Evolutionary conservation across 2,888 invertebrate genomes (phyloP).

Genomic region (Morpho achilles): DNA sequence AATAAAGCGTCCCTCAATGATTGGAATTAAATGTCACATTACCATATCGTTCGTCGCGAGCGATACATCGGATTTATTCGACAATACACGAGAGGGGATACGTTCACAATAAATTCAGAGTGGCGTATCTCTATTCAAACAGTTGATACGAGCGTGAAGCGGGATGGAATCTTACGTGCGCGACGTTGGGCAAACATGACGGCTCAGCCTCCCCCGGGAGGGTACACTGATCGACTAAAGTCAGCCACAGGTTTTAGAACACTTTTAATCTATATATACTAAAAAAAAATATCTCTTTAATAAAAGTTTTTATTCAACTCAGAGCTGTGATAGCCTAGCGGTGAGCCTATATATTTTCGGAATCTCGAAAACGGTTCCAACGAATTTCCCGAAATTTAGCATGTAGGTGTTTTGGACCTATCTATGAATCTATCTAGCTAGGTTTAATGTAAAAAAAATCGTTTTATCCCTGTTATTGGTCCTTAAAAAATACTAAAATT

Average conservation of each 20-base stretch:
- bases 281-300: no score
- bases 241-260: not conserved
- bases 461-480: no score
- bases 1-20: conserved; percentile 51
- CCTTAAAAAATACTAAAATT: no score
- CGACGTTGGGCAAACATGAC: conserved; percentile 64
- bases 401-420: no score
- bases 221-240: conserved; percentile 14
- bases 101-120: conserved; percentile 71
- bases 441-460: no score
- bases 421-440: no score
- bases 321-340: no score
- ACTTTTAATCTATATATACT: no score
- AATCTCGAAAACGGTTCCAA: no score
- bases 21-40: conserved; percentile 74
- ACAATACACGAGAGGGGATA: conserved; percentile 47
- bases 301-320: no score
- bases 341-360: no score
- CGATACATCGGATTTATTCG: conserved; percentile 72
- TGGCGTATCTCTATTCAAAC: conserved; percentile 76
- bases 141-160: conserved; percentile 69
- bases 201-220: conserved; percentile 25
- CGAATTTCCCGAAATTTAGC: no score
- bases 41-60: conserved; percentile 66
- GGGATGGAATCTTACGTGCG: conserved; percentile 61